Percentiles rank a stretch among this genome's conserved stretches.
Conservation (phyloP, 37 sponge, comb jelly and placozoan species). For the Chondrosia reniformis region DNA sequence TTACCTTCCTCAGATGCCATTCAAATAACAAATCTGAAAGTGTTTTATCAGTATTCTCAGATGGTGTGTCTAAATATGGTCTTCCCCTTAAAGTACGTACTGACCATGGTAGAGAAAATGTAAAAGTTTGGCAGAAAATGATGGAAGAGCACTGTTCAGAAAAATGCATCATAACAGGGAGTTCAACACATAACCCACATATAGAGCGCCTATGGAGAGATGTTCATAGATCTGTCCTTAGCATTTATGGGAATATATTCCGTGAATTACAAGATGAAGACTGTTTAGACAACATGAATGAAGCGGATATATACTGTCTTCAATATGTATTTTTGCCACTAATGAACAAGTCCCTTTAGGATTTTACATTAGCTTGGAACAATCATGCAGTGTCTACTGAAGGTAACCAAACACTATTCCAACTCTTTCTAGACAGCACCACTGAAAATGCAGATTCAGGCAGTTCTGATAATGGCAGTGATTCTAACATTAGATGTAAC, state of each 20-base stretch:
- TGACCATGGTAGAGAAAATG: slow-evolving; percentile 10
- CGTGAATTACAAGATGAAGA: slow-evolving; percentile 10
- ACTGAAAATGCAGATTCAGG: background rate
- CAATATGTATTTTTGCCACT: background rate
- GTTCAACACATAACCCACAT: slow-evolving; percentile 19
- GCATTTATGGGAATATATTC: background rate
- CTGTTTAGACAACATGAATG: background rate
- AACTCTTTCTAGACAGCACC: background rate
- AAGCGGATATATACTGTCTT: background rate
- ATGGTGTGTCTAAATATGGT: background rate
- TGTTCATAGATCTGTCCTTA: slow-evolving; percentile 2
- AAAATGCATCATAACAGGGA: slow-evolving; percentile 14
- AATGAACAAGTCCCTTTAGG: background rate
- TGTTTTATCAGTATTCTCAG: background rate
- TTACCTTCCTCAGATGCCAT: slow-evolving; percentile 7
- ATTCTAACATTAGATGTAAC: too few relatives aligned
- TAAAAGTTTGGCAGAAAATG: slow-evolving; percentile 10
- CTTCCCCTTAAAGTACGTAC: background rate
- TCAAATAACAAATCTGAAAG: background rate
- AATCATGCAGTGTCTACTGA: slow-evolving; percentile 29
- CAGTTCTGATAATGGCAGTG: background rate
- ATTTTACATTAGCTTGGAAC: slow-evolving; percentile 21
- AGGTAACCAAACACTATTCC: slow-evolving; percentile 5
- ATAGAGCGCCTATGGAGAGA: slow-evolving; percentile 16
- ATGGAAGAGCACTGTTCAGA: background rate